Percentiles rank a stretch among this genome's conserved stretches.
Conservation (phyloP, 1,140 invertebrate species). For the Uloborus diversus region DNA sequence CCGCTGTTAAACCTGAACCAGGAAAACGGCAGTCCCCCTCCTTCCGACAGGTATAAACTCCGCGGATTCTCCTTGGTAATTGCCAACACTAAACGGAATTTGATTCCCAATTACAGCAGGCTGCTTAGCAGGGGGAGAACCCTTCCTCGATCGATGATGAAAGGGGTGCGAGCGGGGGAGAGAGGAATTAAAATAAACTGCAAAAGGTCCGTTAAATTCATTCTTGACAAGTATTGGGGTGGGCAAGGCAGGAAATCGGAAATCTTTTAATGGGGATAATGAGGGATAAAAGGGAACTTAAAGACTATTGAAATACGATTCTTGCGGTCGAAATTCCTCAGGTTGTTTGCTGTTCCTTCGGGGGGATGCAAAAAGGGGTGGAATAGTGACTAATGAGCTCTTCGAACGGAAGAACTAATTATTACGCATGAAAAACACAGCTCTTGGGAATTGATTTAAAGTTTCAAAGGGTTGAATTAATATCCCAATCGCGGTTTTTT, state of each 20-base stretch:
- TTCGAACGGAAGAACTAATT: constrained; percentile 47
- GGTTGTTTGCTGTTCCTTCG: constrained; percentile 14
- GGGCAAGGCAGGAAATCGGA: constrained; percentile 36
- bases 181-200: constrained; percentile 28
- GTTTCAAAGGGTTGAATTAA: constrained; percentile 57
- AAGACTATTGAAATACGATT: constrained; percentile 56
- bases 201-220: constrained; percentile 36
- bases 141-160: constrained; percentile 37
- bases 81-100: constrained; percentile 53
- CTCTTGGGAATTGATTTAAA: constrained; percentile 52
- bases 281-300: constrained; percentile 49
- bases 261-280: constrained; percentile 52
- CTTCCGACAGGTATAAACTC: background rate
- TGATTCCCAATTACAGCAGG: constrained; percentile 50
- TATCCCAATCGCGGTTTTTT: constrained; percentile 7
- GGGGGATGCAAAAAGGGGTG: background rate
- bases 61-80: constrained; percentile 32
- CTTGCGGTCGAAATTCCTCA: constrained; percentile 15
- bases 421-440: constrained; percentile 44
- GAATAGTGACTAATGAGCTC: constrained; percentile 45
- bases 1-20: constrained; percentile 39
- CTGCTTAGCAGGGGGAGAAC: background rate
- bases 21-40: constrained; percentile 22
- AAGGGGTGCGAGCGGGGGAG: background rate
- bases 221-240: constrained; percentile 46